A percentile compares a stretch with the other conserved stretches of the same genome.
Evolutionary conservation across 2,888 invertebrate species (phyloP).

Genomic region (Lamellibrachia columna): DNA sequence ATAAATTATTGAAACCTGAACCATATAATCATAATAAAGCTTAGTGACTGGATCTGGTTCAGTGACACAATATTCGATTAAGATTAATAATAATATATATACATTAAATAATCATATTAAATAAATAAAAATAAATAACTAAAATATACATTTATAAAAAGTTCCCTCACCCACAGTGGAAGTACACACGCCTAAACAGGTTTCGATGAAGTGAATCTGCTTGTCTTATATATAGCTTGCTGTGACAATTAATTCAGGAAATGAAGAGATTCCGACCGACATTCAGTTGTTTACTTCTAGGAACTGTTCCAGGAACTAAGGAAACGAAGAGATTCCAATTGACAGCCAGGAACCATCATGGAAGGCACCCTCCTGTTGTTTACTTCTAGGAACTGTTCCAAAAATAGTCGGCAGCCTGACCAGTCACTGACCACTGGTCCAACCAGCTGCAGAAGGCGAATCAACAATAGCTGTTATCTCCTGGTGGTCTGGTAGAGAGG

Average conservation of each 20-base stretch:
- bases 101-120: not conserved
- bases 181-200: not conserved
- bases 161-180: not conserved
- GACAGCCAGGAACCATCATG: too few relatives aligned
- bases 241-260: not conserved
- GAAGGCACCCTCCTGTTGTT: not conserved
- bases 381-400: not conserved
- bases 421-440: not conserved
- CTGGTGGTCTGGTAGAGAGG: not conserved
- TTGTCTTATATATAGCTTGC: not conserved
- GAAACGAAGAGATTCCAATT: too few relatives aligned
- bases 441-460: not conserved
- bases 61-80: not conserved
- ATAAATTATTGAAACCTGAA: too few relatives aligned
- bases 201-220: not conserved
- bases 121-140: not conserved
- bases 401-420: not conserved
- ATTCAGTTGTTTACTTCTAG: not conserved
- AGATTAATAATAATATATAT: conserved; percentile 7
- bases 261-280: not conserved
- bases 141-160: too few relatives aligned
- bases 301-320: too few relatives aligned
- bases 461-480: not conserved
- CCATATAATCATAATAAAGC: too few relatives aligned
- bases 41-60: not conserved